Conservation (phyloP, 2,797 vertebrate genomes). For the Chaetophractus vellerosus region DNA sequence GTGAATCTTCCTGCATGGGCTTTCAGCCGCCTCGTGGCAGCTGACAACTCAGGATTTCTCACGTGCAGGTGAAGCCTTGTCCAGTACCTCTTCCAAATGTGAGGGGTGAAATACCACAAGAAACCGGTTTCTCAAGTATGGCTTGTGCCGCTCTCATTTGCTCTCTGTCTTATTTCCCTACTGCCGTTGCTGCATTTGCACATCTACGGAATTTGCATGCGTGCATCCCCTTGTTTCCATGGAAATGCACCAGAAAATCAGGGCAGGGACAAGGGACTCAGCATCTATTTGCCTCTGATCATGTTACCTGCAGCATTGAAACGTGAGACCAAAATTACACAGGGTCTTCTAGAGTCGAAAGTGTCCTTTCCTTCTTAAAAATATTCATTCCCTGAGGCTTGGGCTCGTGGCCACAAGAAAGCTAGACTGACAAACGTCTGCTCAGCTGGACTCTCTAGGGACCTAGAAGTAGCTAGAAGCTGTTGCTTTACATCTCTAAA, state of each 20-base stretch:
- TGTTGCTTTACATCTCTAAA: background rate
- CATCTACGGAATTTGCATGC: constrained; percentile 46
- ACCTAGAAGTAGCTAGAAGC: background rate
- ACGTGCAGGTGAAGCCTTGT: constrained; percentile 70
- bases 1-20: background rate
- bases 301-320: background rate
- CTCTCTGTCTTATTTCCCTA: constrained; percentile 79
- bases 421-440: background rate
- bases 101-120: constrained; percentile 79
- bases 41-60: constrained; percentile 71
- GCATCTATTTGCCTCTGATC: accelerated
- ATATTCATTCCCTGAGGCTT: background rate
- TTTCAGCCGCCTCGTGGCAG: constrained; percentile 67
- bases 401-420: background rate
- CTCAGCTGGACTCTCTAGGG: too few relatives aligned
- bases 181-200: constrained; percentile 73
- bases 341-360: background rate
- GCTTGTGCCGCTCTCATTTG: constrained; percentile 60
- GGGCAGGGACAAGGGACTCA: background rate
- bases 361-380: background rate
- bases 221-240: background rate
- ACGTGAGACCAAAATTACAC: background rate
- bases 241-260: background rate
- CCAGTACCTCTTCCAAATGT: constrained; percentile 77
- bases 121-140: constrained; percentile 59